Conservation (phyloP, 2,113 vertebrate species). For the Rhea pennata region DNA sequence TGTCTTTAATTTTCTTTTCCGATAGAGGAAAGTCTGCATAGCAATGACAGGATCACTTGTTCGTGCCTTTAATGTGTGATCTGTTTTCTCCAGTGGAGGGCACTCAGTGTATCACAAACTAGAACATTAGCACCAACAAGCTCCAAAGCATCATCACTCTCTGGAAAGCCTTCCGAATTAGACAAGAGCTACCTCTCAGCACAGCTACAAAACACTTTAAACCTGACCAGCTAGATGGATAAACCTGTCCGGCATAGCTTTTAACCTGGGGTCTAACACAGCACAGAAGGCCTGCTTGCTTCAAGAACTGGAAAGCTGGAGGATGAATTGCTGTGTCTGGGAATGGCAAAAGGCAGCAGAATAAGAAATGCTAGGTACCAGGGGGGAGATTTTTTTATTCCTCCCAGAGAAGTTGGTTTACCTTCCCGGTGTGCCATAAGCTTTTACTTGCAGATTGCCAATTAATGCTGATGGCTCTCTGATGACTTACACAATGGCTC, state of each 20-base stretch:
- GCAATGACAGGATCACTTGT: constrained; percentile 82
- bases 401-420: constrained; percentile 75
- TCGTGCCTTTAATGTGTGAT: constrained; percentile 76
- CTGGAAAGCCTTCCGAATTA: constrained; percentile 79
- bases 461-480: constrained; percentile 64
- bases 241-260: constrained; percentile 68
- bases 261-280: constrained; percentile 28
- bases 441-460: constrained; percentile 61
- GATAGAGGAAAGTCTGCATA: constrained; percentile 76
- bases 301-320: constrained; percentile 53
- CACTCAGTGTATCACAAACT: constrained; percentile 83
- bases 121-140: constrained; percentile 76
- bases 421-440: constrained; percentile 55
- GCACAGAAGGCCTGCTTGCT: constrained; percentile 52
- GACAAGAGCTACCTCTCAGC: constrained; percentile 80
- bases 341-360: constrained; percentile 74
- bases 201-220: constrained; percentile 78
- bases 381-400: constrained; percentile 38
- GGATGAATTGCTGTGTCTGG: constrained; percentile 77
- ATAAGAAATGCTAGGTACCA: constrained; percentile 75
- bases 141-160: constrained; percentile 80
- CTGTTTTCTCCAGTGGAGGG: constrained; percentile 86
- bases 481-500: constrained; percentile 77
- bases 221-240: constrained; percentile 76
- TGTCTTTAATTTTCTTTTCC: constrained; percentile 81